phyloP scores from a whole-genome alignment of 2,797 vertebrate genomes.

The Pangasius djambal region DNA sequence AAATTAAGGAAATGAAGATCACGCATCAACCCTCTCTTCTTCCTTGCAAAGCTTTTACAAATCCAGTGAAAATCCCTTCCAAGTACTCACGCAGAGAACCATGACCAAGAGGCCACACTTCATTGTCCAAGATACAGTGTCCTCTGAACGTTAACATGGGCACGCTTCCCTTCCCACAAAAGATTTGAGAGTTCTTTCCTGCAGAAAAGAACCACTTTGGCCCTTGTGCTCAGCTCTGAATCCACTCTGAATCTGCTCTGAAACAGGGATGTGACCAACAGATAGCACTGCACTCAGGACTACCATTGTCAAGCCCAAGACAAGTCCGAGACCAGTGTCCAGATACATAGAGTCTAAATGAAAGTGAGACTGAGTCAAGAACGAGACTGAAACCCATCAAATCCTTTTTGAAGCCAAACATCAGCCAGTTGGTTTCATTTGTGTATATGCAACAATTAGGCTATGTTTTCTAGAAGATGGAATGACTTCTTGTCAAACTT shows the following conservation, averaged over 20 bases:
- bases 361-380: not conserved
- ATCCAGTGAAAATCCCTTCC: not conserved
- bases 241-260: not conserved
- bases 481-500: not conserved
- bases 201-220: not conserved
- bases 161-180: not conserved
- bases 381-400: not conserved
- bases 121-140: not conserved
- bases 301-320: not conserved
- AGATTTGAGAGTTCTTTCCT: not conserved
- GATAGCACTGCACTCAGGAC: not conserved
- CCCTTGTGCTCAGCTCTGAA: not conserved
- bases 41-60: not conserved
- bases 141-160: not conserved
- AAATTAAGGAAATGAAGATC: not conserved
- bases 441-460: not conserved
- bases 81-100: not conserved
- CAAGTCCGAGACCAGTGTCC: not conserved
- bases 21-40: not conserved
- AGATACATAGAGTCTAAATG: not conserved
- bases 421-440: not conserved
- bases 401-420: not conserved
- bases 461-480: not conserved
- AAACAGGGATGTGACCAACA: not conserved
- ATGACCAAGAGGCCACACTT: slow-evolving; percentile 2